A percentile compares a stretch with the other conserved stretches of the same genome.
phyloP scores from a whole-genome alignment of 2,113 vertebrate species.

The Raja brachyura region DNA sequence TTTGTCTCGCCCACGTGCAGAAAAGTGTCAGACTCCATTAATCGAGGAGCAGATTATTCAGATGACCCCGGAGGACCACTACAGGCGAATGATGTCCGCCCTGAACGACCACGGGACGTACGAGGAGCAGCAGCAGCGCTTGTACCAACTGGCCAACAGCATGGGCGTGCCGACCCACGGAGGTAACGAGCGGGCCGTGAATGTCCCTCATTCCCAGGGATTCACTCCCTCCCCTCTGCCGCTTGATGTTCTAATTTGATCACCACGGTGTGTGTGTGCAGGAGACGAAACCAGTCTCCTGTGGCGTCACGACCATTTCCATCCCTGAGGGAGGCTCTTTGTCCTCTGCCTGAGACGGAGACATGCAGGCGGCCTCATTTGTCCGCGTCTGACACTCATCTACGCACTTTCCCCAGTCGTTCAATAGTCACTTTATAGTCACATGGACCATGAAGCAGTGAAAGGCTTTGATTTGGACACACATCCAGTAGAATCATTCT shows the following conservation, averaged over 20 bases:
- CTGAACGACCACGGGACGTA: conserved; percentile 78
- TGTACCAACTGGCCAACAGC: conserved; percentile 86
- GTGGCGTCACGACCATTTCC: no score
- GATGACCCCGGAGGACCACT: conserved; percentile 95
- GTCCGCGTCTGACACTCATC: no score
- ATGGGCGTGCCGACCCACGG: conserved; percentile 80
- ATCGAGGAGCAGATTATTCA: conserved; percentile 70
- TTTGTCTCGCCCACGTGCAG: conserved; percentile 50
- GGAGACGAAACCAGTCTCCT: no score
- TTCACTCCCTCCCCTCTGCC: background rate
- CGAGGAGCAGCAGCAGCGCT: conserved; percentile 88
- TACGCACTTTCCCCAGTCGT: no score
- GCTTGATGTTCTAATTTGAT: background rate
- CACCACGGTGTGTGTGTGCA: no score
- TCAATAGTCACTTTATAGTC: no score
- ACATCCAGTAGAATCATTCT: no score
- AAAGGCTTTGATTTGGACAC: no score
- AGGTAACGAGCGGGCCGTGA: conserved; percentile 55
- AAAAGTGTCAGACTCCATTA: conserved; percentile 71
- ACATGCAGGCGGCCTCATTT: no score
- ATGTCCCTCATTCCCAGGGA: background rate
- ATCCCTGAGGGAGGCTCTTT: no score
- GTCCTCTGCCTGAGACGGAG: no score
- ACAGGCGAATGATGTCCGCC: conserved; percentile 84
- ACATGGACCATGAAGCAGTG: no score